Evolutionary conservation across 2,888 invertebrate species (phyloP).

Genomic region (Ochlodes sylvanus): DNA sequence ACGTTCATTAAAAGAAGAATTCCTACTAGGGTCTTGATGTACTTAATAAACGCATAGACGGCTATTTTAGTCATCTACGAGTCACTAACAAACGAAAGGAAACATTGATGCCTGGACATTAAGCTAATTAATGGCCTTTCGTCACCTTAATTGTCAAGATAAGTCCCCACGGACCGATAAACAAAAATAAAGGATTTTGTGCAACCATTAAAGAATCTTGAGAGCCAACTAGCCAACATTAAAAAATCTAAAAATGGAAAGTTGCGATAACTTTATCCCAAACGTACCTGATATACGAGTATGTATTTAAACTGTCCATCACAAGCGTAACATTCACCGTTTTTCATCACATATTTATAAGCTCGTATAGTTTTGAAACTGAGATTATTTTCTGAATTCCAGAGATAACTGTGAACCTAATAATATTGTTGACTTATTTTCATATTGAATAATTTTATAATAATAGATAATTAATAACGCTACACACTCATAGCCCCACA

Average conservation of each 20-base stretch:
- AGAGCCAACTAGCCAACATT: conserved; percentile 3
- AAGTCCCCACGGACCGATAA: conserved; percentile 21
- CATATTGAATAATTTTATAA: background rate
- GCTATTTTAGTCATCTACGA: conserved; percentile 10
- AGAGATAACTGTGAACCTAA: background rate
- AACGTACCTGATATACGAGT: conserved; percentile 23
- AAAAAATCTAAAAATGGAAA: conserved; percentile 23
- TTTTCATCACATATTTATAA: conserved; percentile 37
- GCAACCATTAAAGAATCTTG: conserved; percentile 4
- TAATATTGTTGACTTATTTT: conserved; percentile 3
- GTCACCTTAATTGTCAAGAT: conserved; percentile 44
- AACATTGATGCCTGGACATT: conserved; percentile 40
- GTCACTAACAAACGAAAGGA: conserved; percentile 25
- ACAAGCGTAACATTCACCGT: conserved; percentile 22
- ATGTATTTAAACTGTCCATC: conserved; percentile 25
- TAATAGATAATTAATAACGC: too few relatives aligned
- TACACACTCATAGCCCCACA: too few relatives aligned
- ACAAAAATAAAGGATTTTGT: conserved; percentile 9
- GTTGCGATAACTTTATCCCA: conserved; percentile 15
- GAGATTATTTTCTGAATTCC: conserved; percentile 10
- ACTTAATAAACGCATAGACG: conserved; percentile 15
- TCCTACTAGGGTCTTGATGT: conserved; percentile 7
- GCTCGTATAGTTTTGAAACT: conserved; percentile 20
- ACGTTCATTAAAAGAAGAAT: conserved; percentile 15
- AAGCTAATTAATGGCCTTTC: conserved; percentile 48